Evolutionary conservation across 2,888 invertebrate genomes (phyloP), one percentile per base, ranked within the genome.

Genomic region (Clitarchus hookeri): DNA sequence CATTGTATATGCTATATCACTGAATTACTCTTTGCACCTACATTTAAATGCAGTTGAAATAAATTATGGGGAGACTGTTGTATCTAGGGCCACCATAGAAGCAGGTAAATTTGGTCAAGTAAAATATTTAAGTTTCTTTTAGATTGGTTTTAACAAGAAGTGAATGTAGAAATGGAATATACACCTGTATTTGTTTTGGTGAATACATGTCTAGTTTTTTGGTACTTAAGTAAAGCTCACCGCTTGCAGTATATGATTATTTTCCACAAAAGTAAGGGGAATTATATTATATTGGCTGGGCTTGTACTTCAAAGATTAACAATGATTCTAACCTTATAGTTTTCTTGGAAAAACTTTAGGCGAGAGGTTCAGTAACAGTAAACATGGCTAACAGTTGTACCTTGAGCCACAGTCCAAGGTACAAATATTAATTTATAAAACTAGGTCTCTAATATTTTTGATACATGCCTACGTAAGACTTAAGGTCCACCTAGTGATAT

Each of bases 311-410:
- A 80, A 26, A 26, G 26, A 80, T 80, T 80, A 16, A 9, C 13
- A 0, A 13, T 36, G 6, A 27, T 44, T 16, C 23, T 80, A 23
- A 12, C 6, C 0, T 27, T 36, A 12, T 80, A 1, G 11, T 80
- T 11, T 80, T 26, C 6, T 19, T 80, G 44, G n/a, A 80, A 80
- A 80, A 80, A 80, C 16, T 19, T 80, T 26, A 36, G 26, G 80
- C 11, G 80, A 80, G 80, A 27, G 12, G 23, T 65, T 65, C 65
- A 23, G 65, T 65, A 65, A 65, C 16, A 19, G 65, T 19, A 65
- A 65, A 65, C 65, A 65, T 65, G 65, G 65, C 65, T 6, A 65
- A 65, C 65, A 12, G 48, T 78, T 78, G 78, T 78, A 78, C 78
- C 78, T 78, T 78, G 78, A 12, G 26, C 78, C 78, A 78, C 0